phyloP scores from a whole-genome alignment of 2,797 vertebrate species.

The Lagodon rhomboides region DNA sequence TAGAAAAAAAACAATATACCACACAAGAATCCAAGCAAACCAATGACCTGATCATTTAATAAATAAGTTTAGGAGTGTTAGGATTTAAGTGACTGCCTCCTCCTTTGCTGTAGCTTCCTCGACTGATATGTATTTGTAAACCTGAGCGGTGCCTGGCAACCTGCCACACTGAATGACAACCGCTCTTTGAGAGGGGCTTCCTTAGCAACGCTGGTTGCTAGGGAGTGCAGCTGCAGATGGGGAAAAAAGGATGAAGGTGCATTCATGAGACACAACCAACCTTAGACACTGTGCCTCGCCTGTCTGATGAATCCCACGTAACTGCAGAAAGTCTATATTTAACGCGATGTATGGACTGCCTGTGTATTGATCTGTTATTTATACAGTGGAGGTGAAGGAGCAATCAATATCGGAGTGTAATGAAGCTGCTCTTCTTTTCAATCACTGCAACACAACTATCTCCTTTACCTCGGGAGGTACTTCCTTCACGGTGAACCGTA shows the following conservation, averaged over 20 bases:
- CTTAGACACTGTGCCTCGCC: constrained; percentile 19
- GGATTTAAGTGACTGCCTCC: constrained; percentile 11
- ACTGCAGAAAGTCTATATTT: constrained; percentile 40
- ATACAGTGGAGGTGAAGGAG: background rate
- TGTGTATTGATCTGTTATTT: constrained; percentile 35
- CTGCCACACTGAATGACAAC: constrained; percentile 64
- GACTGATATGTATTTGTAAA: constrained; percentile 41
- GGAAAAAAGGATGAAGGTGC: constrained; percentile 63
- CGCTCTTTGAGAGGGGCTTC: constrained; percentile 80
- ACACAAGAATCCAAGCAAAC: background rate
- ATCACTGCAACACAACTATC: constrained; percentile 11
- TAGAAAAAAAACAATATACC: background rate
- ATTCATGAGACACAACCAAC: constrained; percentile 73
- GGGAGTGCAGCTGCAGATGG: constrained; percentile 78
- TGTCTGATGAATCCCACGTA: constrained; percentile 14
- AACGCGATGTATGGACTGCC: constrained; percentile 7
- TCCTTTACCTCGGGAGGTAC: background rate
- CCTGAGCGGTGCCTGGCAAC: constrained; percentile 52
- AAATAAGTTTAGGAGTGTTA: too few relatives aligned
- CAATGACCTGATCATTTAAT: too few relatives aligned
- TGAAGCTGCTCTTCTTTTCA: background rate
- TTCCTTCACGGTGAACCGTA: background rate
- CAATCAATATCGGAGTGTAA: constrained; percentile 1
- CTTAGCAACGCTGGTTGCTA: constrained; percentile 77
- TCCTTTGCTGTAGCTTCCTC: constrained; percentile 1